Base-by-base conservation (phyloP, 1,140 invertebrate species). In the Lordiphosa collinella region DNA sequence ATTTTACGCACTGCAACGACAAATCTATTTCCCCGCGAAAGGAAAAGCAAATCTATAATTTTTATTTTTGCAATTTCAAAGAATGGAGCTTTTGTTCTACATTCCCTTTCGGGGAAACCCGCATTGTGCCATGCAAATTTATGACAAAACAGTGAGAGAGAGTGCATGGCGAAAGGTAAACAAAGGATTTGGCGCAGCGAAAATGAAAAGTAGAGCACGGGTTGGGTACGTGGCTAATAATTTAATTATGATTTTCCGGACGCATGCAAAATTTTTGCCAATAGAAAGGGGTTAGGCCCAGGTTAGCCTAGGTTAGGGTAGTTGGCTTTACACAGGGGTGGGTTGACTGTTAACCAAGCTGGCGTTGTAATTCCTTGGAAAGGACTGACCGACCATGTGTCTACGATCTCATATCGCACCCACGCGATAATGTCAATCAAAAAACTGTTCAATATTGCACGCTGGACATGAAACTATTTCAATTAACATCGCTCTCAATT, bases 351-450 rank as follows among this genome's bases (percentile, higher is more conserved):
- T 14, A n/a, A 38, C 6, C 22, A 40, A 46, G 38, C 29, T 36
- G 38, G 38, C 56, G 66, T 54, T 25, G 37, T 40, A 57, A 36
- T 80, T 75, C 63, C 22, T n/a, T 32, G 55, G 34, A 55, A 22
- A 34, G 40, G 55, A 47, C 61, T 61, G 51, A 37, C 53, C 36
- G 53, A 53, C 66, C 56, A 68, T 60, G 48, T 50, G 59, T 68
- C 49, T 14, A n/a, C 38, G 51, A 41, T 37, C 18, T 53, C 44
- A 53, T 58, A 57, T 58, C 44, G 58, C 78, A 76, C 76, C 78
- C 76, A 82, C 76, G 76, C 78, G 76, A 82, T 84, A 82, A 49
- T 82, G 76, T 82, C 76, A 82, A 84, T 82, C 76, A 82, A 82
- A 82, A 84, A 84, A 82, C 78, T 82, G 76, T 72, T 75, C 57